These are phyloP conservation scores for Epizoanthus illoricatus DNA, from an alignment of 92 coral and sea anemone genomes.

Conservation along the genomic window DNA sequence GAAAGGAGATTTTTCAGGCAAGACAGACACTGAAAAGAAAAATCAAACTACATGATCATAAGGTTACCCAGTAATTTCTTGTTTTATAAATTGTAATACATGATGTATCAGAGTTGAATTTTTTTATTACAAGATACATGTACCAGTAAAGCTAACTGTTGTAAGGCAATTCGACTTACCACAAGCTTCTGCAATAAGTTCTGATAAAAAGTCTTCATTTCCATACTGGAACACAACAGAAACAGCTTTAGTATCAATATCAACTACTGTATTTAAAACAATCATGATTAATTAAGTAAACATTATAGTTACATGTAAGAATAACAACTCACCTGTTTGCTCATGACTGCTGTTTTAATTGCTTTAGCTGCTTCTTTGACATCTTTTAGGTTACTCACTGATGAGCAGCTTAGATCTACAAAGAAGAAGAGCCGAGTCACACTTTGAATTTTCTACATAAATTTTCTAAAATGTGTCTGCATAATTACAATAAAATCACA, in stretches of 20 bases:
- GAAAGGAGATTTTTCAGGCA: conserved; percentile 83
- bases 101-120: too few species aligned
- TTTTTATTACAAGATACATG: neutral
- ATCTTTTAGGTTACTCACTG: conserved; percentile 69
- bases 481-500: neutral
- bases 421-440: neutral
- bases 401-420: conserved; percentile 82
- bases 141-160: too few species aligned
- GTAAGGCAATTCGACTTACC: conserved; percentile 54
- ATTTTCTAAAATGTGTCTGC: too few species aligned
- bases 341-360: conserved; percentile 81
- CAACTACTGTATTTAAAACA: too few species aligned
- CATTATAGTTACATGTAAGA: too few species aligned
- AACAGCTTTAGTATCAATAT: neutral
- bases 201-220: conserved; percentile 95
- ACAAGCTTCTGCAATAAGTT: conserved; percentile 88
- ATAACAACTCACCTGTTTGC: conserved; percentile 76
- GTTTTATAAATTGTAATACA: too few species aligned
- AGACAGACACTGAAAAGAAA: conserved; percentile 69
- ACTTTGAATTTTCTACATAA: neutral
- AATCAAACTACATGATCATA: neutral
- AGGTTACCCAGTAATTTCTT: too few species aligned
- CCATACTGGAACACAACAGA: conserved; percentile 71
- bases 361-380: conserved; percentile 79
- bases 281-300: too few species aligned